These are phyloP conservation scores for Myripristis jacobus DNA, from an alignment of 2,797 vertebrate genomes.

Conservation along the genomic window DNA sequence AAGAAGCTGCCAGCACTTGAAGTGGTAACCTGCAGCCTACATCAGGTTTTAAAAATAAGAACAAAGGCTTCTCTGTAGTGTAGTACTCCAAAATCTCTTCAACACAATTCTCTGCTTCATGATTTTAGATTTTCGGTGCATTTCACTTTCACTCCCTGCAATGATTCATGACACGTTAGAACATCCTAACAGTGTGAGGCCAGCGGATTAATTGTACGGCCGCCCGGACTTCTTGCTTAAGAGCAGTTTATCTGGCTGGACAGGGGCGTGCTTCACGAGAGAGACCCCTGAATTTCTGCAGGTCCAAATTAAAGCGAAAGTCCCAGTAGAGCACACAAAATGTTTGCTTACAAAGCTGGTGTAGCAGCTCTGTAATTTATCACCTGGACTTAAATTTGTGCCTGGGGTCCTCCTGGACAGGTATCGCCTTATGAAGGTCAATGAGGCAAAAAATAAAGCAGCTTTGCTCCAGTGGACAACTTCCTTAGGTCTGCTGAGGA, in stretches of 20 bases:
- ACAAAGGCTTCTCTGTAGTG: slow-evolving; percentile 55
- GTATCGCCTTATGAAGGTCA: slow-evolving; percentile 70
- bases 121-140: slow-evolving; percentile 24
- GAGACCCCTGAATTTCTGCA: slow-evolving; percentile 37
- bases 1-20: slow-evolving; percentile 57
- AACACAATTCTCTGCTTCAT: slow-evolving; percentile 12
- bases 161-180: slow-evolving; percentile 41
- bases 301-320: slow-evolving; percentile 64
- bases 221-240: slow-evolving; percentile 24
- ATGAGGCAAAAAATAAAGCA: slow-evolving; percentile 55
- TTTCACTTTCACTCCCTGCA: slow-evolving; percentile 34
- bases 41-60: slow-evolving; percentile 64
- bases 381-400: slow-evolving; percentile 66
- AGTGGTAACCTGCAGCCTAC: slow-evolving; percentile 45
- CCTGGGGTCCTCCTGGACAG: slow-evolving; percentile 56
- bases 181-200: slow-evolving; percentile 49
- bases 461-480: slow-evolving; percentile 45
- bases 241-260: slow-evolving; percentile 47
- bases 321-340: slow-evolving; percentile 48
- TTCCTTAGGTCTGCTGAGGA: slow-evolving; percentile 42
- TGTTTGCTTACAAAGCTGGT: slow-evolving; percentile 65
- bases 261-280: slow-evolving; percentile 20
- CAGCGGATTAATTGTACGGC: slow-evolving; percentile 41
- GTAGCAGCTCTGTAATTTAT: slow-evolving; percentile 72
- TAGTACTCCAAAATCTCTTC: slow-evolving; percentile 34